phyloP scores from a whole-genome alignment of 2,888 invertebrate species.

The Ligdia adustata region DNA sequence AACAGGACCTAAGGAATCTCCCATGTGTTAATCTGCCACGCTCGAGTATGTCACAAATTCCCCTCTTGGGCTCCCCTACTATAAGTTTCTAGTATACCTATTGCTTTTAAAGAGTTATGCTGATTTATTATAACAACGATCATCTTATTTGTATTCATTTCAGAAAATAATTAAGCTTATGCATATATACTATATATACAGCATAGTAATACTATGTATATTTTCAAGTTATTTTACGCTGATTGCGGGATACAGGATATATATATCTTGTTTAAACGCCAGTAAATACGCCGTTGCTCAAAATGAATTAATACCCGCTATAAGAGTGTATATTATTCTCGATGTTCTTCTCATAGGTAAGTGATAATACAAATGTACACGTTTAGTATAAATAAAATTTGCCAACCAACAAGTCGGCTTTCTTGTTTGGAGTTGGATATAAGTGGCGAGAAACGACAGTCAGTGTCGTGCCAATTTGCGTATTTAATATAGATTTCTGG shows the following conservation, averaged over 20 bases:
- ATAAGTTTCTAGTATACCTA: neutral
- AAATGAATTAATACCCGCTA: too few species aligned
- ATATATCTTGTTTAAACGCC: too few species aligned
- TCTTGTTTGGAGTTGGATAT: neutral
- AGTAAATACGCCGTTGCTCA: too few species aligned
- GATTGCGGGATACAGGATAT: too few species aligned
- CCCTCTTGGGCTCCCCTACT: neutral
- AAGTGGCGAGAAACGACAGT: too few species aligned
- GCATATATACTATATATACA: conserved; percentile 2
- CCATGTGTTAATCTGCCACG: too few species aligned
- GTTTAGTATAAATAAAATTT: neutral
- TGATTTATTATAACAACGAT: neutral
- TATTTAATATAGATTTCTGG: too few species aligned
- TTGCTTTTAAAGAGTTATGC: neutral
- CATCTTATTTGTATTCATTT: neutral
- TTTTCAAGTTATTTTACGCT: too few species aligned
- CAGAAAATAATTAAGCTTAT: conserved; percentile 7
- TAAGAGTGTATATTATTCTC: too few species aligned
- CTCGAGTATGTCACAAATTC: too few species aligned
- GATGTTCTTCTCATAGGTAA: neutral
- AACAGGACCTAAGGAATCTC: too few species aligned
- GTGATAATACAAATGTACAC: neutral
- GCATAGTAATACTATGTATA: conserved; percentile 4
- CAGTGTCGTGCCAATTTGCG: too few species aligned
- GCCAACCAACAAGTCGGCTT: neutral